phyloP scores from a whole-genome alignment of 2,113 vertebrate species.

The Spheniscus mendiculus region DNA sequence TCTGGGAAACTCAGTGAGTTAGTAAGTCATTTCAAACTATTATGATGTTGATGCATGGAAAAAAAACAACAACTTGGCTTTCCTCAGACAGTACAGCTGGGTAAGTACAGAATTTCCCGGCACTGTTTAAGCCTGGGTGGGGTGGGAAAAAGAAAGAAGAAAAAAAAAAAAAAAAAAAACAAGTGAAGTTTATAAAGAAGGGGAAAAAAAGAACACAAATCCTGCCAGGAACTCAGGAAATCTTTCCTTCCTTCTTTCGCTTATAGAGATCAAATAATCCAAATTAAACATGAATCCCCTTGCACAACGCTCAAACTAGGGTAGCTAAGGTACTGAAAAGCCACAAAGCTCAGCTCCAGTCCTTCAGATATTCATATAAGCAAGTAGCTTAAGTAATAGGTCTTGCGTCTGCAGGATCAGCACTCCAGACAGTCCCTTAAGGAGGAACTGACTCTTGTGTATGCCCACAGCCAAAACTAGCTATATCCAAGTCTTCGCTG shows the following conservation, averaged over 20 bases:
- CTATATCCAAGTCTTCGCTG: not conserved
- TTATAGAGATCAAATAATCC: not conserved
- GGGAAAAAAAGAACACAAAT: not conserved
- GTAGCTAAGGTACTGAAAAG: not conserved
- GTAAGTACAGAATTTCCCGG: constrained; percentile 44
- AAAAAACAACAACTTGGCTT: not conserved
- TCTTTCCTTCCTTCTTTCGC: not conserved
- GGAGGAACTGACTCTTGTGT: not conserved
- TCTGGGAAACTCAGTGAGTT: constrained; percentile 54
- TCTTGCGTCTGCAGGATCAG: not conserved
- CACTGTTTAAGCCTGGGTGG: constrained; percentile 21
- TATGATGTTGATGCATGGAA: constrained; percentile 39
- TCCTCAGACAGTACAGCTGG: constrained; percentile 21
- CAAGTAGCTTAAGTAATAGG: not conserved
- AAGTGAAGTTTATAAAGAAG: not conserved
- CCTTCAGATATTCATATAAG: not conserved
- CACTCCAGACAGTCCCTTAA: not conserved
- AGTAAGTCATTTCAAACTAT: constrained; percentile 31
- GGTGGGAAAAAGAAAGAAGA: constrained; percentile 9
- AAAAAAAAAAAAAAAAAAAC: not conserved
- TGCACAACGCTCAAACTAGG: not conserved
- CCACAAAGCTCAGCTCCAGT: not conserved
- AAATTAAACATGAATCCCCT: not conserved
- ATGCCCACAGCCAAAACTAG: not conserved
- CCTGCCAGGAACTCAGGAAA: not conserved